Evolutionary conservation across 2,797 vertebrate genomes (phyloP), one percentile per base, ranked within the genome.

Genomic region (Anniella stebbinsi): DNA sequence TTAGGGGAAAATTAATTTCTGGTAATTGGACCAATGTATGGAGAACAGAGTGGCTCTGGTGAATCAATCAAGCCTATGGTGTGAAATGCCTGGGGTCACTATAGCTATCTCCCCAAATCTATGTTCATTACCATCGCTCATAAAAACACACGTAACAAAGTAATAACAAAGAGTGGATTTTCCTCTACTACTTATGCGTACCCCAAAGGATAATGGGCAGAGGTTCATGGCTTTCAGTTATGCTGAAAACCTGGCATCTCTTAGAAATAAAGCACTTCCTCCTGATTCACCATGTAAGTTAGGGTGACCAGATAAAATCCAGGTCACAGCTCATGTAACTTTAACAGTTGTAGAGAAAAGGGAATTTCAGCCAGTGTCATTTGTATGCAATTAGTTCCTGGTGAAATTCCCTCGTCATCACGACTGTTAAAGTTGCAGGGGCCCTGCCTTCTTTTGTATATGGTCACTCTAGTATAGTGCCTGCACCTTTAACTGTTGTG

Each of bases 91-190:
- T 82, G 73, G 38, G 38, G 54, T 57, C 18, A 51, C 21, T 67
- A 12, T 76, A 41, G 25, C 60, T 89, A 76, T 8, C 13, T 25
- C 57, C 23, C 15, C 38, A 67, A 67, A 87, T 78, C 38, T 23
- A 30, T 87, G 86, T 67, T 78, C 57, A 33, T 2, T 77, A 17
- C 9, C 41, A 25, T 1, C 4, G 21, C 18, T 63, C 30, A 67
- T 11, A 17, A 78, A 67, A 78, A 54, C 2, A 1, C 12, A 15
- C 78, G 18, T 51, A n/a, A 87, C 66, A 25, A 66, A 77, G 4
- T 87, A 11, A 76, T 41, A 77, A 86, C 36, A 87, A 76, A 76
- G 57, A 67, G 18, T 78, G 13, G 36, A 70, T 36, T 77, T 87
- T 88, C 66, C 23, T 84, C 7, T 6, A 33, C 63, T 82, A 28